phyloP scores from a whole-genome alignment of 2,888 invertebrate species.

The Timandra comae region DNA sequence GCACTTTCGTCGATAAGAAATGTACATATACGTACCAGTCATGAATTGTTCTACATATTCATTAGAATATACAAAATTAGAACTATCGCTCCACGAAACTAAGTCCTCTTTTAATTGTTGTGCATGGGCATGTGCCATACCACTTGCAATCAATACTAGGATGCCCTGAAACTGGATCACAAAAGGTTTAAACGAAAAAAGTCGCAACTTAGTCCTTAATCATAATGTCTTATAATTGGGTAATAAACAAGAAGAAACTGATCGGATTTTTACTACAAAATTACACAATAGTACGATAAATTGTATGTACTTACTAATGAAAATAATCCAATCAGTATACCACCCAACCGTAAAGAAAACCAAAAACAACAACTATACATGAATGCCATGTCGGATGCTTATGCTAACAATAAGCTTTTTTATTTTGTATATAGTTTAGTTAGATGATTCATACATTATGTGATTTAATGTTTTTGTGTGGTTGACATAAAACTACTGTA shows the following conservation, averaged over 20 bases:
- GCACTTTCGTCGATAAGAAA: too few species aligned
- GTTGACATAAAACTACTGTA: too few species aligned
- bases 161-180: slow-evolving; percentile 48
- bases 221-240: background rate
- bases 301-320: slow-evolving; percentile 50
- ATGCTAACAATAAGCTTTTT: too few species aligned
- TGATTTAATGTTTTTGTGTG: too few species aligned
- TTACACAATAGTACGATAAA: too few species aligned
- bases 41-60: slow-evolving; percentile 39
- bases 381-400: slow-evolving; percentile 43
- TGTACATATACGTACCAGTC: slow-evolving; percentile 30
- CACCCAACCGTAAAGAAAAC: slow-evolving; percentile 65
- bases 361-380: slow-evolving; percentile 70
- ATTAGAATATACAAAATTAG: slow-evolving; percentile 47
- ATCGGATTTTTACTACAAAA: too few species aligned
- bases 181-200: background rate
- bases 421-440: too few species aligned
- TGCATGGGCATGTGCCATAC: slow-evolving; percentile 35
- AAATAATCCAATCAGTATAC: slow-evolving; percentile 56
- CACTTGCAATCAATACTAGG: slow-evolving; percentile 30
- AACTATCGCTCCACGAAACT: slow-evolving; percentile 32
- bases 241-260: background rate
- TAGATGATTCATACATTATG: too few species aligned
- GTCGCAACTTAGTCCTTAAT: background rate
- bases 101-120: slow-evolving; percentile 35